phyloP scores from a whole-genome alignment of 2,113 vertebrate species.

The Mobula birostris region DNA sequence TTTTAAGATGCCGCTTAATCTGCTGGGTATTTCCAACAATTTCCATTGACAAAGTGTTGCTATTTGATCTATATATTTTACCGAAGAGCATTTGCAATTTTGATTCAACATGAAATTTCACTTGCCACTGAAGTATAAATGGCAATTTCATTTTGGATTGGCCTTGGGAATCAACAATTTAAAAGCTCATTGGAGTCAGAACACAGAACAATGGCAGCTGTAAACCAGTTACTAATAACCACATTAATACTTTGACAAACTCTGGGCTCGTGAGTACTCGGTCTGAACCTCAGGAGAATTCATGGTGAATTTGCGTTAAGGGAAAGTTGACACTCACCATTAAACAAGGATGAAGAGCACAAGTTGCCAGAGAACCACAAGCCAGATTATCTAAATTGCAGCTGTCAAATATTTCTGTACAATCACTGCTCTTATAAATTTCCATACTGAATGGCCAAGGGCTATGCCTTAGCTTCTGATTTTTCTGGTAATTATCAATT shows the following conservation, averaged over 20 bases:
- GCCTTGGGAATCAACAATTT: not conserved
- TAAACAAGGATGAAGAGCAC: not conserved
- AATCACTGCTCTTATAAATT: conserved; percentile 13
- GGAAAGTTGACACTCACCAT: not conserved
- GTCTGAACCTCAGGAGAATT: not conserved
- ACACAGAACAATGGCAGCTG: no score
- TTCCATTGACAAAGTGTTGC: not conserved
- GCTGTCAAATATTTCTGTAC: conserved; percentile 20
- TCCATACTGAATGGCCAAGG: not conserved
- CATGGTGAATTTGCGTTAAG: not conserved
- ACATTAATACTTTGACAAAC: not conserved
- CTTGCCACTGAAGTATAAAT: not conserved
- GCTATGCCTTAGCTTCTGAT: conserved; percentile 8
- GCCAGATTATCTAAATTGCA: conserved; percentile 25
- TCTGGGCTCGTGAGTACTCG: not conserved
- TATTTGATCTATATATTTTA: not conserved
- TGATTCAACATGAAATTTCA: not conserved
- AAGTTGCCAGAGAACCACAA: not conserved
- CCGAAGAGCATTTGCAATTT: not conserved
- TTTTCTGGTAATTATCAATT: conserved; percentile 32
- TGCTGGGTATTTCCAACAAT: not conserved
- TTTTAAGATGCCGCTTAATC: not conserved
- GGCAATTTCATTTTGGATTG: not conserved
- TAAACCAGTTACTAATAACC: not conserved
- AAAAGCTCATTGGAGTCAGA: not conserved